Percentiles rank a stretch among this genome's conserved stretches.
phyloP scores from a whole-genome alignment of 92 coral and sea anemone species.

The Virgularia gustaviana region DNA sequence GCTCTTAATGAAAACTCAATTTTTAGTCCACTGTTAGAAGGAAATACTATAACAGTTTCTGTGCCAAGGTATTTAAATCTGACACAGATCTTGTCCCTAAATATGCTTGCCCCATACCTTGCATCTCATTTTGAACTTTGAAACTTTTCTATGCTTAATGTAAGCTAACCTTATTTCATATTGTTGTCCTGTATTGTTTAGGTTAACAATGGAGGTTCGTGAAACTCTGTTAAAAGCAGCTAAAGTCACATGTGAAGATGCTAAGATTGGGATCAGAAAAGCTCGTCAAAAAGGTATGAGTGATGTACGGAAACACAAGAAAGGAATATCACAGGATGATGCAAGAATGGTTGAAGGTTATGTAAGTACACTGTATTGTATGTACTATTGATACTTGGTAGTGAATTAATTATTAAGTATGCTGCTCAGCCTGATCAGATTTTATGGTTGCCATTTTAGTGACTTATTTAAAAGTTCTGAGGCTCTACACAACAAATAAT shows the following conservation, averaged over 20 bases:
- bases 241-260: slow-evolving; percentile 69
- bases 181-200: no score
- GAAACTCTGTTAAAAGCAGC: slow-evolving; percentile 77
- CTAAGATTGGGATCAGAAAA: slow-evolving; percentile 71
- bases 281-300: slow-evolving; percentile 89
- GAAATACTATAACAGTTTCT: slow-evolving; percentile 67
- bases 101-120: no score
- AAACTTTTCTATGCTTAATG: no score
- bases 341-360: slow-evolving; percentile 74
- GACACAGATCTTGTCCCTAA: no score
- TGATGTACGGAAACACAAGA: slow-evolving; percentile 79
- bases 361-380: no score
- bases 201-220: slow-evolving; percentile 90
- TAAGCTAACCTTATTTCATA: no score
- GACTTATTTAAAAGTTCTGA: not conserved
- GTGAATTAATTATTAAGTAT: no score
- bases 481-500: no score
- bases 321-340: slow-evolving; percentile 83
- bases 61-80: slow-evolving; percentile 64
- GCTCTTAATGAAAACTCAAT: slow-evolving; percentile 73
- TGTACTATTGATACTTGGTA: not conserved
- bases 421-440: no score
- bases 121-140: no score
- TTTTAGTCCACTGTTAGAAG: slow-evolving; percentile 73
- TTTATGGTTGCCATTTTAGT: not conserved